phyloP scores from a whole-genome alignment of 2,797 vertebrate genomes.

The Catostomus latipinnis region DNA sequence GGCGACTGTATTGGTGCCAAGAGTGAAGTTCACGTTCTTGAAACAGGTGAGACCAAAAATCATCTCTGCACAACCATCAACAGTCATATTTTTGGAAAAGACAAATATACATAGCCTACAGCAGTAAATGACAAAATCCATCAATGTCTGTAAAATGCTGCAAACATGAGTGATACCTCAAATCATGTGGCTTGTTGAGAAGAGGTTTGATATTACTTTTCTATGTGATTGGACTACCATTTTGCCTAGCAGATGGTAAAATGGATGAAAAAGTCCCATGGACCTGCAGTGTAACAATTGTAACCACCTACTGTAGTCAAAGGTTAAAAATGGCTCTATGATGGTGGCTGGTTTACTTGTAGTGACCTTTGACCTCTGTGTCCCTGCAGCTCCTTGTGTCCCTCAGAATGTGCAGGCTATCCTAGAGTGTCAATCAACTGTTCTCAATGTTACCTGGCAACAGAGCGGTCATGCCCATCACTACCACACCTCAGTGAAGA shows the following conservation, averaged over 20 bases:
- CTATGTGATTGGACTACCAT: too few relatives aligned
- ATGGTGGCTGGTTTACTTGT: background rate
- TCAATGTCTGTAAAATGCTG: too few relatives aligned
- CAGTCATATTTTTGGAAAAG: background rate
- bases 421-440: constrained; percentile 71
- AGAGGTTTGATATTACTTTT: too few relatives aligned
- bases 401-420: constrained; percentile 66
- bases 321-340: background rate
- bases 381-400: constrained; percentile 76
- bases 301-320: background rate
- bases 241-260: too few relatives aligned
- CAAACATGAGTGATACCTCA: too few relatives aligned
- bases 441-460: constrained; percentile 77
- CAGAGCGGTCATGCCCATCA: constrained; percentile 59
- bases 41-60: constrained; percentile 66
- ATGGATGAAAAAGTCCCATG: too few relatives aligned
- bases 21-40: constrained; percentile 64
- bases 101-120: background rate
- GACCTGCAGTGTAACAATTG: background rate
- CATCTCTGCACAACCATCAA: background rate
- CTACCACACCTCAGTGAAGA: constrained; percentile 66
- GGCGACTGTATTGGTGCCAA: constrained; percentile 67
- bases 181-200: too few relatives aligned
- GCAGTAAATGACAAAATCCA: too few relatives aligned
- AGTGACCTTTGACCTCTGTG: constrained; percentile 14